Evolutionary conservation across 1,140 invertebrate species (phyloP).

Genomic region (Drosophila sp.): DNA sequence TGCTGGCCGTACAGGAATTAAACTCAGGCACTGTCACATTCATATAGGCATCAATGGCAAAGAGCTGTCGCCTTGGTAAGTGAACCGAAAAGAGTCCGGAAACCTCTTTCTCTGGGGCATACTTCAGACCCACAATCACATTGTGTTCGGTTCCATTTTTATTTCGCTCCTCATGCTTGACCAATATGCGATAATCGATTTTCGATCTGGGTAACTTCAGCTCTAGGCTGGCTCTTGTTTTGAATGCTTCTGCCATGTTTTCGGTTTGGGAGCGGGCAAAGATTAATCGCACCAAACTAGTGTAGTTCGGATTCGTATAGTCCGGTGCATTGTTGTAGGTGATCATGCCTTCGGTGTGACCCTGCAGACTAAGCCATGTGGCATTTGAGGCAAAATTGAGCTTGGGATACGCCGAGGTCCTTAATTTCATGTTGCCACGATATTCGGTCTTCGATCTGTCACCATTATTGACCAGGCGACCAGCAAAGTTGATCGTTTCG

Average conservation of each 20-base stretch:
- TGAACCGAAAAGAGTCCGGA: conserved; percentile 84
- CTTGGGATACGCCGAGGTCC: conserved; percentile 89
- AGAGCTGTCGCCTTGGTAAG: conserved; percentile 84
- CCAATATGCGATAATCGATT: conserved; percentile 82
- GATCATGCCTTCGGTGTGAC: conserved; percentile 73
- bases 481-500: conserved; percentile 88
- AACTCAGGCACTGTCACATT: conserved; percentile 87
- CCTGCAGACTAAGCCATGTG: conserved; percentile 78
- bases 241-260: conserved; percentile 69
- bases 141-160: conserved; percentile 83
- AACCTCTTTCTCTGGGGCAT: conserved; percentile 85
- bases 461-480: conserved; percentile 87
- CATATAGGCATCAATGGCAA: conserved; percentile 85
- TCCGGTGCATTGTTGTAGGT: conserved; percentile 75
- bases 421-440: conserved; percentile 86
- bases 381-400: conserved; percentile 88
- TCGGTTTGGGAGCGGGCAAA: conserved; percentile 84
- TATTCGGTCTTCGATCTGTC: conserved; percentile 85
- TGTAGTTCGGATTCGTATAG: conserved; percentile 84
- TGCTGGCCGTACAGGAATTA: conserved; percentile 85
- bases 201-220: conserved; percentile 81
- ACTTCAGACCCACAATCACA: conserved; percentile 73
- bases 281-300: conserved; percentile 84
- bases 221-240: conserved; percentile 78
- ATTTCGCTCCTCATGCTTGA: conserved; percentile 81